Evolutionary conservation across 2,888 invertebrate species (phyloP).

Genomic region (Agapetus fuscipes): DNA sequence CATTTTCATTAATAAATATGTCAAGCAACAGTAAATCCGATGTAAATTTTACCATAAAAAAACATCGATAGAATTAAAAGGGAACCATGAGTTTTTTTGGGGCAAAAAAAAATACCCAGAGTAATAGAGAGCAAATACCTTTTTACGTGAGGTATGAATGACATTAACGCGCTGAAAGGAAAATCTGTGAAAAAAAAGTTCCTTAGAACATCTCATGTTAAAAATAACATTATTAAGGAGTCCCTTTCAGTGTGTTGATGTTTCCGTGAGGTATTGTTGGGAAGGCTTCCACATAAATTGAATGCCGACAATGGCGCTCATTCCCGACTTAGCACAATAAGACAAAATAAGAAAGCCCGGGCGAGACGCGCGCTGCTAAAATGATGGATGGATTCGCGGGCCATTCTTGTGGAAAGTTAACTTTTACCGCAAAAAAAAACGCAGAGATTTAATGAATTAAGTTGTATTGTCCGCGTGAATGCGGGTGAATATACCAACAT

Average conservation of each 20-base stretch:
- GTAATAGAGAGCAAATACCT: no score
- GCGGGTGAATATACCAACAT: background rate
- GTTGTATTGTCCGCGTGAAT: slow-evolving; percentile 4
- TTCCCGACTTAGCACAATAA: slow-evolving; percentile 4
- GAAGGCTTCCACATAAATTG: background rate
- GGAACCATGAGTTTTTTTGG: no score
- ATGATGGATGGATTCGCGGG: slow-evolving; percentile 14
- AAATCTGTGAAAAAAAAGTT: no score
- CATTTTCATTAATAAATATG: no score
- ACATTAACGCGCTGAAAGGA: no score
- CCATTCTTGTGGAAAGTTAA: slow-evolving; percentile 12
- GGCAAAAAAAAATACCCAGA: no score
- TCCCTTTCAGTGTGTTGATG: background rate
- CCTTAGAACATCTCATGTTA: no score
- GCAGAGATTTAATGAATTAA: slow-evolving; percentile 15
- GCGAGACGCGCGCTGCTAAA: background rate
- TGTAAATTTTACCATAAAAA: no score
- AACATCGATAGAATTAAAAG: no score
- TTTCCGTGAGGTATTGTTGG: background rate
- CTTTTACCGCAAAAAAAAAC: slow-evolving; percentile 7
- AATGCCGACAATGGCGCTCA: slow-evolving; percentile 10
- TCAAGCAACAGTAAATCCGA: no score
- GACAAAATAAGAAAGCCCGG: slow-evolving; percentile 7
- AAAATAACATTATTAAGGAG: background rate
- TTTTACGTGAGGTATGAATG: no score